Percentiles rank a stretch among this genome's conserved stretches.
phyloP scores from a whole-genome alignment of 2,113 vertebrate species.

The Rhipidura dahli region DNA sequence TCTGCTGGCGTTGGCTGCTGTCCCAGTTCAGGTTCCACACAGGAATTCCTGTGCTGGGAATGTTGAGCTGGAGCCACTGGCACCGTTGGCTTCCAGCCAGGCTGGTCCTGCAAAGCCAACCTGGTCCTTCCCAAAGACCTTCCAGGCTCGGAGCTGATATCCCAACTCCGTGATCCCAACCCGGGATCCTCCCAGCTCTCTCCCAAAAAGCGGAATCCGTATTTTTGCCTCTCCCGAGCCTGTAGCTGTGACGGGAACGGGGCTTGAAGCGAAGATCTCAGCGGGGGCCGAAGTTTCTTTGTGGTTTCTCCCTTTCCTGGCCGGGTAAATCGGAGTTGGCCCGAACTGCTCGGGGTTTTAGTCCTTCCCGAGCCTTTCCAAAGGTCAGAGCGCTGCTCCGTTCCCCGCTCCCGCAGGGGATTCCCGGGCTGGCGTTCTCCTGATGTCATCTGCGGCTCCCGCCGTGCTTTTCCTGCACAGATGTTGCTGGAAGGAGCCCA shows the following conservation, averaged over 20 bases:
- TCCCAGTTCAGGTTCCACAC: rapidly evolving
- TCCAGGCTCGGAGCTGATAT: neutral
- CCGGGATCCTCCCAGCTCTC: neutral
- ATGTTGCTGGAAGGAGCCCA: constrained; percentile 14
- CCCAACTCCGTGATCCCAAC: neutral
- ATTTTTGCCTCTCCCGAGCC: neutral
- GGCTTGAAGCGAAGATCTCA: neutral
- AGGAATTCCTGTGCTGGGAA: neutral
- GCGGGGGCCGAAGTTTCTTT: neutral
- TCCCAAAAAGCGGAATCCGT: rapidly evolving
- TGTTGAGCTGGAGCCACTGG: rapidly evolving
- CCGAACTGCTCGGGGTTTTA: neutral
- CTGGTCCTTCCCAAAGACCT: rapidly evolving
- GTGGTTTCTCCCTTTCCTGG: neutral
- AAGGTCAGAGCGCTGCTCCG: neutral
- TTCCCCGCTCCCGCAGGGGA: neutral
- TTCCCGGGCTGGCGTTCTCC: neutral
- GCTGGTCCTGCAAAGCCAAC: neutral
- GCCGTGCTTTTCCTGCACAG: neutral
- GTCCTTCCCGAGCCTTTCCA: neutral
- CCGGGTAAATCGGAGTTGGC: neutral
- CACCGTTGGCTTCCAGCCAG: neutral
- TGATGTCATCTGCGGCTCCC: neutral
- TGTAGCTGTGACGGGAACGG: rapidly evolving
- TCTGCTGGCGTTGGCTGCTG: neutral